These are phyloP conservation scores for Proterorhinus semilunaris DNA, from an alignment of 2,113 vertebrate genomes.

Conservation along the genomic window DNA sequence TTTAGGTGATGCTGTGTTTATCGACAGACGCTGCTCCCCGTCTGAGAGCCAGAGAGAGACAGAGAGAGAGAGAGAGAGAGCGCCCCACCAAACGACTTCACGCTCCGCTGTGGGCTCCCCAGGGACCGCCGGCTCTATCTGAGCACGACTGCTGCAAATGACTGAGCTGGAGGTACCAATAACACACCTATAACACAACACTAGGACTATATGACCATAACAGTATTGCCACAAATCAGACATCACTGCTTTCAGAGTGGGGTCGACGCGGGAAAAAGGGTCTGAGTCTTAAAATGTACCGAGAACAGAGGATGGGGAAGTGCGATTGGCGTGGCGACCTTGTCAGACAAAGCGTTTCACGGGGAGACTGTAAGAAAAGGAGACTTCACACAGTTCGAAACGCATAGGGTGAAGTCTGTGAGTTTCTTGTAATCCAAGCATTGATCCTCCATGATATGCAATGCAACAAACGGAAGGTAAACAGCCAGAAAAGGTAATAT, in stretches of 20 bases:
- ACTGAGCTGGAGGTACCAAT: conserved; percentile 67
- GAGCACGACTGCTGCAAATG: conserved; percentile 62
- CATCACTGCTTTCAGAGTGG: not conserved
- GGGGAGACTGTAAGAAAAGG: too few species aligned
- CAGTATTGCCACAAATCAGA: not conserved
- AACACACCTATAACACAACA: conserved; percentile 54
- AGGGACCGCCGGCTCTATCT: conserved; percentile 60
- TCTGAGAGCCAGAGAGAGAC: conserved; percentile 29
- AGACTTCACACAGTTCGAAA: too few species aligned
- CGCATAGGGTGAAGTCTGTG: too few species aligned
- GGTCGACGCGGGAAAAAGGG: not conserved
- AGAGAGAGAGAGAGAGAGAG: not conserved
- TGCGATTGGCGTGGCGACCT: too few species aligned
- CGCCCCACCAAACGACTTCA: conserved; percentile 29
- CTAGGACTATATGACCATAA: conserved; percentile 39
- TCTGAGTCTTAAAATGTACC: conserved; percentile 21
- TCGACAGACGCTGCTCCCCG: conserved; percentile 18
- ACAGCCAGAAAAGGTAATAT: too few species aligned
- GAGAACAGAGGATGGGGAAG: too few species aligned
- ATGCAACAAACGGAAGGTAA: too few species aligned
- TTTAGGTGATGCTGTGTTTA: conserved; percentile 29
- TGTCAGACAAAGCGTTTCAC: too few species aligned
- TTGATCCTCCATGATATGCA: too few species aligned
- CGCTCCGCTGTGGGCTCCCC: conserved; percentile 56
- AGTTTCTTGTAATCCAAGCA: too few species aligned